phyloP scores from a whole-genome alignment of 1,140 invertebrate genomes.

The Cotesia glomerata region DNA sequence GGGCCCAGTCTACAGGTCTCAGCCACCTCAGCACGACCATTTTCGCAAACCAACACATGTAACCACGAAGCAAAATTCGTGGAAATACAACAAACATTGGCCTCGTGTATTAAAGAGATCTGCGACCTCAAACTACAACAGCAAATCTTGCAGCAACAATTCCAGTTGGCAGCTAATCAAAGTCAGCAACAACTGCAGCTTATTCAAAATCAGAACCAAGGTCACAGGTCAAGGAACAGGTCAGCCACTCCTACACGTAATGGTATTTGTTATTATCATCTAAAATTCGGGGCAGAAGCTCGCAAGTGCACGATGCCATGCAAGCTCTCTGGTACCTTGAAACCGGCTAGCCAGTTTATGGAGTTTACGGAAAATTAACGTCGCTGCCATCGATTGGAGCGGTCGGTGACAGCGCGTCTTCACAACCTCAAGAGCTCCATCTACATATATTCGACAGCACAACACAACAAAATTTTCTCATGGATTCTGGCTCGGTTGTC shows the following conservation, averaged over 20 bases:
- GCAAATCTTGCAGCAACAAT: background rate
- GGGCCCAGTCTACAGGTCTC: too few species aligned
- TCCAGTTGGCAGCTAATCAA: too few species aligned
- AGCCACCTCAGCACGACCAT: background rate
- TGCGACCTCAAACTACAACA: background rate
- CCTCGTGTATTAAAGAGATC: background rate
- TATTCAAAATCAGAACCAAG: too few species aligned
- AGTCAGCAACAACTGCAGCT: background rate
- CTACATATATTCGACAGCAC: background rate
- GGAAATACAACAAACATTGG: background rate
- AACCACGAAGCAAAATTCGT: too few species aligned
- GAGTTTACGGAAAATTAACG: conserved; percentile 18
- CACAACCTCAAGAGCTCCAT: background rate
- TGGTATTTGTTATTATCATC: too few species aligned
- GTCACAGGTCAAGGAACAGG: too few species aligned
- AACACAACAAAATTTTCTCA: background rate
- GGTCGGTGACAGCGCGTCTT: background rate
- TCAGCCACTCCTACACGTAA: too few species aligned
- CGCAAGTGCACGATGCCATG: too few species aligned
- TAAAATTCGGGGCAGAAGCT: too few species aligned
- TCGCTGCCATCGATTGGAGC: background rate
- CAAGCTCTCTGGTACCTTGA: too few species aligned
- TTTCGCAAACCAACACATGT: too few species aligned
- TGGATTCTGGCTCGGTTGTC: conserved; percentile 3
- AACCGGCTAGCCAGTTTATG: background rate